Evolutionary conservation across 2,113 vertebrate genomes (phyloP), one percentile per base, ranked within the genome.

Genomic region (Archocentrus centrarchus): DNA sequence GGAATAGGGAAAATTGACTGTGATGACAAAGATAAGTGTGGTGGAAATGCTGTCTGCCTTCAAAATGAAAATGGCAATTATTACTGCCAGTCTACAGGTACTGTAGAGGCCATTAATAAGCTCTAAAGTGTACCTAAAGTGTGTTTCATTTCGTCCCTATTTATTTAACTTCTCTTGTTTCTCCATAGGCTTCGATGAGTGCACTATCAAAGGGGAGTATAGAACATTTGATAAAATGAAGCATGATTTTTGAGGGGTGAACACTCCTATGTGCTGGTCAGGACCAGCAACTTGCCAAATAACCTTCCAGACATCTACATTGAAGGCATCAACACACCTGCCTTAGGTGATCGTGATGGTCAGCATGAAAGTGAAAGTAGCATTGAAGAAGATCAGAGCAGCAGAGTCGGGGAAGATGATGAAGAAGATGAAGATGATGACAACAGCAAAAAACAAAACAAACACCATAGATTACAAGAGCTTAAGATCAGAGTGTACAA

Each of bases 401-500:
- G 77, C 47, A 85, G n/a, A 15, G 50, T 11, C 5, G 37, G 15
- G 1, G 82, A 86, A 15, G 73, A 90, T 3, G 83, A 84, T 9
- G 57, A 81, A 0, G 62, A 81, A 3, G 10, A 70, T 1, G 60
- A 86, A 0, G 32, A 86, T 1, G 37, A 84, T 3, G 64, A 17
- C 3, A 44, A 13, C 35, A 84, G 14, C 20, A 62, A 89, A 10
- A 85, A 90, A 30, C 3, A 91, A 6, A 11, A 81, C 3, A 14
- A 80, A 4, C 13, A 0, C 47, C 84, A 92, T 79, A 92, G 85
- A 50, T 89, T 97, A 53, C 93, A 90, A 57, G 95, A 94, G 84
- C 53, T 98, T 20, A 92, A 92, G 7, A 80, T 97, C 82, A 86
- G 85, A 13, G 96, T 97, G 79, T 97, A 97, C 86, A 94, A 95